A percentile compares a stretch with the other conserved stretches of the same genome.
Conservation (phyloP, 2,888 invertebrate genomes). For the Nebria brevicollis region DNA sequence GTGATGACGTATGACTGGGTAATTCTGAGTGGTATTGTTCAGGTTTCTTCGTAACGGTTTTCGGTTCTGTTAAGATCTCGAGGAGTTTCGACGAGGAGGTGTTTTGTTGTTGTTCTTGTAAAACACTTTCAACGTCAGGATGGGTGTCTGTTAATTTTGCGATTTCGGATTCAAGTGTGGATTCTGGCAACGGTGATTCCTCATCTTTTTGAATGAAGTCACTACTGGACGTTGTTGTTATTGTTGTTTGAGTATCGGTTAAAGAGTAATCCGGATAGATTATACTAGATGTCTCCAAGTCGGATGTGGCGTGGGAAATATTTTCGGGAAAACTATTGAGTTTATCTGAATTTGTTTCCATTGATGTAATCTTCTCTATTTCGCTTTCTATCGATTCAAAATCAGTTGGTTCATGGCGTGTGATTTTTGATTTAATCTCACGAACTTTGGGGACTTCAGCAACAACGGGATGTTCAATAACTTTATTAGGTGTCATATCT, state of each 20-base stretch:
- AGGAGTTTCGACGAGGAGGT: slow-evolving; percentile 67
- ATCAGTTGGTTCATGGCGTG: slow-evolving; percentile 22
- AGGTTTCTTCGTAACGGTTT: slow-evolving; percentile 56
- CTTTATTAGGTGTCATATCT: slow-evolving; percentile 18
- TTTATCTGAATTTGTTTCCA: slow-evolving; percentile 41
- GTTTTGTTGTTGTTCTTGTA: slow-evolving; percentile 58
- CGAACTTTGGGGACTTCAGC: not conserved
- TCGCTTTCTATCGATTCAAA: slow-evolving; percentile 47
- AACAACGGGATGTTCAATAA: slow-evolving; percentile 10
- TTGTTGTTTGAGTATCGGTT: slow-evolving; percentile 22
- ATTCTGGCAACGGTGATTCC: slow-evolving; percentile 31
- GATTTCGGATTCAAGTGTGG: slow-evolving; percentile 55
- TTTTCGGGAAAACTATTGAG: slow-evolving; percentile 46
- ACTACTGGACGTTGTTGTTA: slow-evolving; percentile 12
- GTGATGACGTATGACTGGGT: not conserved
- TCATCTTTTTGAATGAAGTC: slow-evolving; percentile 26
- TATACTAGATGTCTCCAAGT: slow-evolving; percentile 12
- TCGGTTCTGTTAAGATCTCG: slow-evolving; percentile 68
- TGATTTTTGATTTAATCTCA: not conserved
- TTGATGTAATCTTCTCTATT: slow-evolving; percentile 46
- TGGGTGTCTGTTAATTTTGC: slow-evolving; percentile 52
- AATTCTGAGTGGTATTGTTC: not conserved
- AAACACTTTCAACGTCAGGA: slow-evolving; percentile 38
- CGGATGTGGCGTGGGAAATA: slow-evolving; percentile 29
- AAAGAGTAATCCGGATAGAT: slow-evolving; percentile 36